Evolutionary conservation across 2,113 vertebrate species (phyloP), one percentile per base, ranked within the genome.

Genomic region (Paraplagusia blochii): DNA sequence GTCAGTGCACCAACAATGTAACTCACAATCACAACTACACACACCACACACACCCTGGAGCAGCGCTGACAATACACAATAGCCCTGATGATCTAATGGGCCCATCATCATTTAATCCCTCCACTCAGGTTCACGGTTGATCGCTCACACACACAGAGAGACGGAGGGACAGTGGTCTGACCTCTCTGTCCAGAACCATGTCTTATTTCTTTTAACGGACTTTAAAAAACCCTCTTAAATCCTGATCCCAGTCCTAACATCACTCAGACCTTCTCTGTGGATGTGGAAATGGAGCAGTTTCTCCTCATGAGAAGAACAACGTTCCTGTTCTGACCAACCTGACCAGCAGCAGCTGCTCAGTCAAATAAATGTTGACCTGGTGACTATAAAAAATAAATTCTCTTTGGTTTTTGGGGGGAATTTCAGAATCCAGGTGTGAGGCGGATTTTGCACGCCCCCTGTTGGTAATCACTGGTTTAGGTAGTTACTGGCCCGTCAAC

Each of bases 11-110:
- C 65, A 70, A 74, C 63, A 62, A 56, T 58, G 16, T 58, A 45
- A 63, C 58, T 33, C 29, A 22, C 10, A 50, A 13, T 46, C 19
- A 49, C 44, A n/a, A 51, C 18, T 58, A 57, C 22, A 50, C 57
- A 61, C 58, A 67, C 60, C 55, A 69, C 52, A 53, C 16, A 66
- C 12, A 36, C 66, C 82, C 79, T 64, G 54, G 65, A 77, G 81
- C 80, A 48, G 58, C 61, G 66, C 49, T 67, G 78, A 76, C 79
- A 77, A 86, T 76, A 79, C 71, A 86, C 79, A 84, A 81, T 79
- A 74, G 57, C 51, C 67, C 39, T 66, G 62, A 77, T 83, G 85
- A 85, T 83, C 86, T 72, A 85, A 81, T 79, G 76, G 79, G 80
- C 80, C 77, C 78, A 80, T 69, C 74, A 67, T 66, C 69, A 66